Evolutionary conservation across 2,888 invertebrate genomes (phyloP).

Genomic region (Tanaodytes sp.): DNA sequence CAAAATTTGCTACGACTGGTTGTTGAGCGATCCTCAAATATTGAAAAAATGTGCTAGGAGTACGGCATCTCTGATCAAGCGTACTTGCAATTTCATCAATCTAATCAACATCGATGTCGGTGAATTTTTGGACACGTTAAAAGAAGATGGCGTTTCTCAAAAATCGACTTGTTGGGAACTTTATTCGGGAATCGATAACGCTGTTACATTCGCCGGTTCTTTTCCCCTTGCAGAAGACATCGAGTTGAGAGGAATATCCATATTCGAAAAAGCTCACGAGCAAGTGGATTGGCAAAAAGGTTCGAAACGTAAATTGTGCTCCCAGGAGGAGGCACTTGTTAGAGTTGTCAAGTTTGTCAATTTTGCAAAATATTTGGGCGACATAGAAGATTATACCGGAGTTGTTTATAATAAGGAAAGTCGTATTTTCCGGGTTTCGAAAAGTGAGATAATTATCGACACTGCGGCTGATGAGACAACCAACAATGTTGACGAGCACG

Average conservation of each 20-base stretch:
- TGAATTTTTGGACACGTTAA: slow-evolving; percentile 60
- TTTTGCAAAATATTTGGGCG: slow-evolving; percentile 82
- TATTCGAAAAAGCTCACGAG: slow-evolving; percentile 80
- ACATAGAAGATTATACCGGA: slow-evolving; percentile 78
- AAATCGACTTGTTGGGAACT: slow-evolving; percentile 49
- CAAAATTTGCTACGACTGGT: slow-evolving; percentile 89
- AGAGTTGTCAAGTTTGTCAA: slow-evolving; percentile 84
- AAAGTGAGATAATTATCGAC: slow-evolving; percentile 7
- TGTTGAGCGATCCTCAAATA: slow-evolving; percentile 84
- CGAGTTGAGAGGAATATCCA: slow-evolving; percentile 80
- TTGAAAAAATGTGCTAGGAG: slow-evolving; percentile 85
- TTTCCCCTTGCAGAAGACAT: slow-evolving; percentile 85
- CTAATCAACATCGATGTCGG: slow-evolving; percentile 81
- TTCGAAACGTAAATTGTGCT: slow-evolving; percentile 75
- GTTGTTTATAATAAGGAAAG: slow-evolving; percentile 77
- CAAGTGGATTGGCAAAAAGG: slow-evolving; percentile 81
- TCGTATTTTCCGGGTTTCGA: slow-evolving; percentile 62
- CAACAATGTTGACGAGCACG: no score
- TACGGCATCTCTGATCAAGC: slow-evolving; percentile 85
- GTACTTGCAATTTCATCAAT: slow-evolving; percentile 86
- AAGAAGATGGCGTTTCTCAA: background rate
- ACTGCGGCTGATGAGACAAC: background rate
- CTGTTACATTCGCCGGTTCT: slow-evolving; percentile 77
- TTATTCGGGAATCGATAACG: slow-evolving; percentile 71
- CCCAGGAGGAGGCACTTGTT: slow-evolving; percentile 82